These are phyloP conservation scores for Drosophila murphyi DNA, from an alignment of 1,140 invertebrate species.

Conservation along the genomic window DNA sequence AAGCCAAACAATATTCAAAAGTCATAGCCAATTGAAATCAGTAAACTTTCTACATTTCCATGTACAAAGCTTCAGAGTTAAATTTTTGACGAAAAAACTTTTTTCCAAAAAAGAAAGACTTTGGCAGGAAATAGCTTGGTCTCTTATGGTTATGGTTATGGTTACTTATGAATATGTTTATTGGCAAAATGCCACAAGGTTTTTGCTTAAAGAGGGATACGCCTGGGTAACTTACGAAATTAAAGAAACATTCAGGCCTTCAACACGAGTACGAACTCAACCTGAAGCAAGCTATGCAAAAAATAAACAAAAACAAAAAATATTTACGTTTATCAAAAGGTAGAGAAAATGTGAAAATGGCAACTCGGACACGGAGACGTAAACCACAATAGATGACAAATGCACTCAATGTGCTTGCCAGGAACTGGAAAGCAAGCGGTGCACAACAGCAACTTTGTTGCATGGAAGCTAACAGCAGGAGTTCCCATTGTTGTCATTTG, in stretches of 20 bases:
- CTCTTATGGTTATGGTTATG: not conserved
- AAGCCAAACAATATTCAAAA: too few species aligned
- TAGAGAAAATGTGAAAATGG: conserved; percentile 52
- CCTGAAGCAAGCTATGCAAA: conserved; percentile 11
- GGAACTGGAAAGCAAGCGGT: not conserved
- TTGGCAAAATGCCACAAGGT: not conserved
- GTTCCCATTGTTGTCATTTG: conserved; percentile 32
- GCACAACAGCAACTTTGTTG: conserved; percentile 1
- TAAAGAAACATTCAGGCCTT: conserved; percentile 37
- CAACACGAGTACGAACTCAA: not conserved
- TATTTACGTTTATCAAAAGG: conserved; percentile 72
- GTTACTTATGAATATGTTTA: not conserved
- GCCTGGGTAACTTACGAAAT: conserved; percentile 40
- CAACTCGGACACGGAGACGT: conserved; percentile 42
- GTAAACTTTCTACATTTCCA: too few species aligned
- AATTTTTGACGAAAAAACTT: not conserved
- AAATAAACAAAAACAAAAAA: conserved; percentile 46
- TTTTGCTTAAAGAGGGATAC: not conserved
- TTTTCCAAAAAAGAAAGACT: not conserved
- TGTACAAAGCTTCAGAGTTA: too few species aligned
- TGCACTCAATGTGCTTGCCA: not conserved
- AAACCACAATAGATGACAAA: conserved; percentile 39
- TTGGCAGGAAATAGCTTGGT: not conserved
- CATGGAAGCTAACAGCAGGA: conserved; percentile 4
- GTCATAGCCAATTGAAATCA: too few species aligned